Base-by-base conservation (phyloP, 2,888 invertebrate species). In the Noctua comes region DNA sequence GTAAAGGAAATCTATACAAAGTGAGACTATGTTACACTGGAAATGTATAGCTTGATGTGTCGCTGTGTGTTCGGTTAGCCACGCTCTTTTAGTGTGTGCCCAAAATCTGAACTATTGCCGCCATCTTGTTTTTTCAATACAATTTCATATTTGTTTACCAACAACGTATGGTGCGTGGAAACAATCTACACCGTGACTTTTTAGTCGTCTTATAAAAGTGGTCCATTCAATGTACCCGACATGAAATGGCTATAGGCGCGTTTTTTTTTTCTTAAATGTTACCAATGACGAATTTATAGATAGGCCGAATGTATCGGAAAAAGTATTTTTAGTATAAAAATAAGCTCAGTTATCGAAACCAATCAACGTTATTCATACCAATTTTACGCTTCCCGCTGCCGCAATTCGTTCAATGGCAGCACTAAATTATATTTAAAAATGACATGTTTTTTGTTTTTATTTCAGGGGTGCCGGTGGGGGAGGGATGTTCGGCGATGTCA, bases 401-500 rank as follows among this genome's bases (percentile, higher is more conserved):
- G 62, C 40, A 66, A 72, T 70, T 77, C 43, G 54, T 68, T 64
- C 46, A 64, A 27, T 66, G 62, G 59, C 40, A 69, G 27, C 59
- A 51, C 6, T 21, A 69, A 76, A 87, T 81, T 59, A 36, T 69
- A 59, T 86, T 75, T 66, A 75, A 81, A 80, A 81, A 80, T 75
- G 54, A 64, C n/a, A n/a, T 76, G 54, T 77, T 76, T 81, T 86
- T 89, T 80, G 31, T 66, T 79, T 85, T 86, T 89, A 89, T 97
- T 96, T 66, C 97, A 98, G 98, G 94, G 97, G 97, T 93, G 97
- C 97, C 92, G 98, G 97, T 93, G 98, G 98, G 91, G 98, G 98
- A 93, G 98, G 98, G 96, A 98, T 98, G 98, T 97, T 98, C 95
- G 98, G 98, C 92, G 99, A 99, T 95, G 99, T 99, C 95, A 99